These are phyloP conservation scores for Carassius carassius DNA, from an alignment of 2,113 vertebrate genomes.

Conservation along the genomic window DNA sequence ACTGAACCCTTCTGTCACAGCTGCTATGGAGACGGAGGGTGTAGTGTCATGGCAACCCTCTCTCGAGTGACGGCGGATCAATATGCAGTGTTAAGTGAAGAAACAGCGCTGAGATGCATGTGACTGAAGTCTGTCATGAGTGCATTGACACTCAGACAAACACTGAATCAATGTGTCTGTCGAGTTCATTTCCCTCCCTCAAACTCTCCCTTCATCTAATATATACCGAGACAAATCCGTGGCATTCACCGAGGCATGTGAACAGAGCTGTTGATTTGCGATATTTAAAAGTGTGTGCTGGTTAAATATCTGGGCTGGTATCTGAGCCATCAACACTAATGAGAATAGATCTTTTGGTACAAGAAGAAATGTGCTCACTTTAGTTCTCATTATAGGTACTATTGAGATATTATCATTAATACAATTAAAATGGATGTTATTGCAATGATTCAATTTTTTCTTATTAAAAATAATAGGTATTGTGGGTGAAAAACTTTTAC, in stretches of 20 bases:
- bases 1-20: background rate
- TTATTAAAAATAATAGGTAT: background rate
- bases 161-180: background rate
- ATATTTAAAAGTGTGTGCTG: background rate
- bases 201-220: background rate
- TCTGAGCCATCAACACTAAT: background rate
- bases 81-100: background rate
- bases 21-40: conserved; percentile 9
- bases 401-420: background rate
- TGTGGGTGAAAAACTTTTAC: background rate
- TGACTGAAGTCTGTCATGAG: conserved; percentile 15
- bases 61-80: conserved; percentile 37
- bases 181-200: background rate
- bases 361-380: background rate
- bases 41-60: conserved; percentile 41
- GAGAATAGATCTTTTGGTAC: background rate
- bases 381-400: background rate
- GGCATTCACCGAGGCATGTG: background rate
- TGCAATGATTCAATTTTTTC: background rate
- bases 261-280: background rate
- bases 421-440: too few species aligned
- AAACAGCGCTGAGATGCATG: background rate
- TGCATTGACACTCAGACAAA: background rate
- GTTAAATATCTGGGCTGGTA: background rate
- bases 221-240: background rate